Evolutionary conservation across 2,113 vertebrate species (phyloP), one percentile per base, ranked within the genome.

Genomic region (Oreochromis niloticus): DNA sequence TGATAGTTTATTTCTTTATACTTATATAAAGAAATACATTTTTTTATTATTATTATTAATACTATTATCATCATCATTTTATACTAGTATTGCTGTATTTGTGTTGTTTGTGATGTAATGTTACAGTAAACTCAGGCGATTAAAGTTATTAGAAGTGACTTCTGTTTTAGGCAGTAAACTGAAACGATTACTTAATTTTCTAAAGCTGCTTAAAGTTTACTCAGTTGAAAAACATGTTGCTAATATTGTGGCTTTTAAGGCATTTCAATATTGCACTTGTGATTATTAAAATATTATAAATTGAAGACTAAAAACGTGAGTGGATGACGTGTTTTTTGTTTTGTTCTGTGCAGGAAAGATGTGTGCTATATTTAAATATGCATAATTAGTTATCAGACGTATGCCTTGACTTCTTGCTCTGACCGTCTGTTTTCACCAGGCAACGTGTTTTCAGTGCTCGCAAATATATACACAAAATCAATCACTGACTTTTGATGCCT

Each of bases 11-110:
- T 75, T 50, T 12, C 1, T 50, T 75, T 75, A 8, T 50, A 48
- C 8, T 0, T 11, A 4, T 63, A 36, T 63, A 36, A 63, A 36
- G 17, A 63, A 63, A 63, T 36, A 63, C 59, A 63, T 63, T 63
- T 4, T 4, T 34, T 61, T 0, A 34, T 30, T 27, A 0, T 3
- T 57, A 7, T 3, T 13, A 63, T 19, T 36, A 63, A 19, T 36
- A 63, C 2, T 36, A 36, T n/a, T n/a, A 66, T 66, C 9, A n/a
- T 63, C 4, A 63, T 48, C 2, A 27, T 27, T 46, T 73, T 17
- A 30, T 30, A 75, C 46, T 75, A 50, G 16, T 11, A 12, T 50
- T 78, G 24, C 16, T 30, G 24, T 50, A 32, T 78, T 32, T 78
- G 34, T 81, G 34, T 41, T 80, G 14, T 66, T 66, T 66, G 32